Evolutionary conservation across 2,113 vertebrate species (phyloP), one percentile per base, ranked within the genome.

Genomic region (Sigmodon hispidus): DNA sequence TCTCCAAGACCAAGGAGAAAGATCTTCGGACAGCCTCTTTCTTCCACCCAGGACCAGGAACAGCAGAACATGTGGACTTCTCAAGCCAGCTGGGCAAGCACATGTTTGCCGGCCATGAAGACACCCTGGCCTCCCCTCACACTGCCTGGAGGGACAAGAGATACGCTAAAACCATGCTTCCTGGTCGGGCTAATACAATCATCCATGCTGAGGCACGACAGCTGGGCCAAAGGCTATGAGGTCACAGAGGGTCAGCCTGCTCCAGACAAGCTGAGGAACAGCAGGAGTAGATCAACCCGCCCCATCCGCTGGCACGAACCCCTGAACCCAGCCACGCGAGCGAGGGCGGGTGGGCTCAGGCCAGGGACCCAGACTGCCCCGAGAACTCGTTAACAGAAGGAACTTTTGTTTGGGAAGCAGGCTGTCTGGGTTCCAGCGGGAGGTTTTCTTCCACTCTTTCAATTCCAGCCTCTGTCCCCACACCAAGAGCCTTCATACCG

Each of bases 131-230:
- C 2, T 17, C 89, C 59, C 75, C n/a, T 80, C 0, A 90, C 45
- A 7, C 65, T 50, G 63, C 69, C 84, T n/a, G 10, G 88, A 91
- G 61, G 79, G 87, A 89, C 57, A 77, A 63, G 77, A 70, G 96
- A 97, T 90, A 96, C 16, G 13, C 93, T 80, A 61, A 26, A 90
- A 89, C 96, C 76, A 87, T 96, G 26, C 93, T 98, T 98, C 98
- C 97, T 96, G 96, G 96, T 93, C 96, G 97, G 96, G 98, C 97
- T 86, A 97, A 91, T 95, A 96, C 83, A 48, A 34, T 59, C 97
- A 96, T 97, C 96, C 98, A 97, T 96, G 97, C 97, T 97, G 98
- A 99, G 97, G 98, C 96, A 92, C 98, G 97, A 96, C 98, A 99
- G 98, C 98, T 99, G 98, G 98, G 97, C 95, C 96, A 94, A 96